Evolutionary conservation across 2,888 invertebrate genomes (phyloP), one percentile per base, ranked within the genome.

Genomic region (Apantesis nais): DNA sequence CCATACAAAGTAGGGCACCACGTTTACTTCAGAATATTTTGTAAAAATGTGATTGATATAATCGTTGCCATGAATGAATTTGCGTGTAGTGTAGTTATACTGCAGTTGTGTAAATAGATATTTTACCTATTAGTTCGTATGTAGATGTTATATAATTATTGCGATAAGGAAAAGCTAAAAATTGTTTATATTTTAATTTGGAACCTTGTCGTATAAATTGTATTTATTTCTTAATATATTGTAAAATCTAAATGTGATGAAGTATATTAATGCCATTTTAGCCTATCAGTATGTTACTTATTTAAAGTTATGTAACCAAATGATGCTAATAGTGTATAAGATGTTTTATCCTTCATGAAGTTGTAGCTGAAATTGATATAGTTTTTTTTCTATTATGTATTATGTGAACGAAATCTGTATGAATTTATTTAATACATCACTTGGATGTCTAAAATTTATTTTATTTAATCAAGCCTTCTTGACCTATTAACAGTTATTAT

Each of bases 261-360:
- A 89, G 89, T 92, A 90, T 91, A 91, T 91, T 91, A 93, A 93
- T 93, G 93, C 93, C 93, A 93, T 93, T 93, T 90, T 92, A 93
- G 90, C 89, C 90, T 91, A 86, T 92, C 90, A 91, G 87, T 92
- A 90, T 90, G 90, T 91, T 92, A 92, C 89, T 91, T 90, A 91
- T 89, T 87, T 87, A 87, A 90, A 87, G 86, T 90, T 93, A 90
- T 93, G 88, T 94, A 94, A 94, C 94, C 94, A 93, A 95, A 94
- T 92, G 91, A 94, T 91, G 93, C 93, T 93, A 92, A 89, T 92
- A 92, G 90, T 69, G 83, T 82, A 79, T 94, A 93, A 93, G 91
- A 90, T 90, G 92, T 93, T 93, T 92, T 92, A 92, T 91, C 91
- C 90, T 88, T 84, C 89, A 88, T 86, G 89, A 76, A 83, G 87